Percentiles rank a stretch among this genome's conserved stretches.
phyloP scores from a whole-genome alignment of 2,888 invertebrate genomes.

The Xestia ashworthii region DNA sequence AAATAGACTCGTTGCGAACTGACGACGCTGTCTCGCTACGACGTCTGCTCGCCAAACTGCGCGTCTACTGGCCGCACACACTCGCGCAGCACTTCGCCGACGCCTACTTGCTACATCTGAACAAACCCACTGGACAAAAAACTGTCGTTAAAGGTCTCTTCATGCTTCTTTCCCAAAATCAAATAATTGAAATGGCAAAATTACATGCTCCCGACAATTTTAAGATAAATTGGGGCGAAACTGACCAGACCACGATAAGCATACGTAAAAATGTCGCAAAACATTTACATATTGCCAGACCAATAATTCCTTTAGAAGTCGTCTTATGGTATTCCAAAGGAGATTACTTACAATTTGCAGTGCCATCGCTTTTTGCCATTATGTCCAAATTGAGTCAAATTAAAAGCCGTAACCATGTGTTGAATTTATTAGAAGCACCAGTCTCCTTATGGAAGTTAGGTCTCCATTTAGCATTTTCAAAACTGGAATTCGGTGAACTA shows the following conservation, averaged over 20 bases:
- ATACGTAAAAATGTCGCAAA: conserved; percentile 79
- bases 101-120: conserved; percentile 68
- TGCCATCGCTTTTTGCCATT: conserved; percentile 80
- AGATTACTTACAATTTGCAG: conserved; percentile 81
- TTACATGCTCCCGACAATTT: conserved; percentile 74
- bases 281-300: conserved; percentile 79
- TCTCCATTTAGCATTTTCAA: conserved; percentile 72
- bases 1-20: conserved; percentile 69
- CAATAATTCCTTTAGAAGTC: conserved; percentile 72
- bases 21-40: conserved; percentile 70
- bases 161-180: conserved; percentile 71
- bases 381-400: conserved; percentile 73
- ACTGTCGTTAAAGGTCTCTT: conserved; percentile 74
- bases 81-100: conserved; percentile 73
- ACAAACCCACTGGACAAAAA: conserved; percentile 71
- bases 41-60: conserved; percentile 74
- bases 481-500: conserved; percentile 71
- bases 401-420: conserved; percentile 68
- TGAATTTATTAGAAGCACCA: conserved; percentile 73
- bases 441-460: conserved; percentile 79
- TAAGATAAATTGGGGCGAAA: conserved; percentile 79
- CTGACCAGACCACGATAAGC: conserved; percentile 72
- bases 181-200: conserved; percentile 72
- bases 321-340: conserved; percentile 80
- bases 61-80: conserved; percentile 79